These are phyloP conservation scores for Halcyon smyrnensis DNA, from an alignment of 2,797 vertebrate genomes.

Conservation along the genomic window DNA sequence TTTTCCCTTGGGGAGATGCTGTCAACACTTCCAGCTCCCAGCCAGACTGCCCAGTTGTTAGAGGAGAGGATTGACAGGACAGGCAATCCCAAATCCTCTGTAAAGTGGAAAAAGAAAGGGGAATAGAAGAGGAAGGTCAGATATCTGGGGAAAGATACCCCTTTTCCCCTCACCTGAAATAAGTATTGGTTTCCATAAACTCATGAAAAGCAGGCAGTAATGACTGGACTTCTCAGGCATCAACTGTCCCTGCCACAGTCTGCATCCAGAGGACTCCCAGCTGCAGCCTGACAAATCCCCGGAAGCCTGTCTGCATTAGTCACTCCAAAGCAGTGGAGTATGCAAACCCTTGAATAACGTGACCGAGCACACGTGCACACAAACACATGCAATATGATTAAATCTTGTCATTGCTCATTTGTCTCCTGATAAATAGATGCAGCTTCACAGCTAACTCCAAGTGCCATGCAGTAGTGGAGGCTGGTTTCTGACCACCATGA, in stretches of 20 bases:
- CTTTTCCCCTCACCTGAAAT: neutral
- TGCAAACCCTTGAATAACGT: neutral
- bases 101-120: neutral
- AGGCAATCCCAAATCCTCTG: neutral
- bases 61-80: neutral
- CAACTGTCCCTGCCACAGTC: neutral
- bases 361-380: neutral
- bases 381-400: accelerated
- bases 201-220: neutral
- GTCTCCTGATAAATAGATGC: neutral
- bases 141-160: neutral
- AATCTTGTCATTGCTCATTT: neutral
- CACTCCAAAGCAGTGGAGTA: neutral
- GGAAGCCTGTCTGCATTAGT: neutral
- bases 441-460: neutral
- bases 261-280: neutral
- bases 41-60: neutral
- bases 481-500: neutral
- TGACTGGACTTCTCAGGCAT: neutral
- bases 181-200: neutral
- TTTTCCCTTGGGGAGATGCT: neutral
- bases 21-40: neutral
- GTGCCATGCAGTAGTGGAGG: neutral
- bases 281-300: neutral
- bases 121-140: neutral